A percentile compares a stretch with the other conserved stretches of the same genome.
Evolutionary conservation across 2,113 vertebrate genomes (phyloP).

Genomic region (Chamaetylas fuelleborni): DNA sequence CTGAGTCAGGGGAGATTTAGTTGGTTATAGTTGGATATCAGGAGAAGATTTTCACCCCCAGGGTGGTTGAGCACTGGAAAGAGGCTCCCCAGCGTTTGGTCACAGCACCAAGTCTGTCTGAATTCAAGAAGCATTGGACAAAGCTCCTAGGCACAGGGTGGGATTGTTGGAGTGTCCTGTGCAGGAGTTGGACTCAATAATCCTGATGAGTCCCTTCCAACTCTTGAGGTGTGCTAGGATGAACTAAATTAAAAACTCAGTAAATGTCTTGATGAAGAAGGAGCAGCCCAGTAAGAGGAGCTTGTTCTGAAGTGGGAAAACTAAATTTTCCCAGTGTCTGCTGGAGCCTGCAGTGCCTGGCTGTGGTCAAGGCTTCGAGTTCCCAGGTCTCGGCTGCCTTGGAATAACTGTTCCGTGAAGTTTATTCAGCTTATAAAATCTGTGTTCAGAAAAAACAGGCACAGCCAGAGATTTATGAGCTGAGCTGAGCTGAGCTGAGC

Average conservation of each 20-base stretch:
- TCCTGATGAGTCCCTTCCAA: background rate
- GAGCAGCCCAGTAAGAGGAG: background rate
- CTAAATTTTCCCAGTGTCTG: background rate
- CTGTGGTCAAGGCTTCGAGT: background rate
- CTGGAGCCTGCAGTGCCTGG: background rate
- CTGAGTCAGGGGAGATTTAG: background rate
- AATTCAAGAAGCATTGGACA: background rate
- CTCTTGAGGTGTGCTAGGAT: background rate
- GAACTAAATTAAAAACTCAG: background rate
- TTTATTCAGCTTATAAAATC: constrained; percentile 33
- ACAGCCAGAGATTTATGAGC: background rate
- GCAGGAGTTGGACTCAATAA: background rate
- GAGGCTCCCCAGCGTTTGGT: background rate
- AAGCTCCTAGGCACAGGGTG: background rate
- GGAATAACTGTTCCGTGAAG: constrained; percentile 2
- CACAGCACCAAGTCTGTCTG: background rate
- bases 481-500: background rate
- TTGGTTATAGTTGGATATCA: background rate
- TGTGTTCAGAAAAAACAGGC: constrained; percentile 21
- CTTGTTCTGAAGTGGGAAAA: background rate
- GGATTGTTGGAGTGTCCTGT: background rate
- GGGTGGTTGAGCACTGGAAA: background rate
- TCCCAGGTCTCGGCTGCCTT: constrained; percentile 9
- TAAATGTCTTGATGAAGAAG: background rate
- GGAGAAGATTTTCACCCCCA: background rate